phyloP scores from a whole-genome alignment of 1,140 invertebrate genomes.

The Heliconius hewitsoni region DNA sequence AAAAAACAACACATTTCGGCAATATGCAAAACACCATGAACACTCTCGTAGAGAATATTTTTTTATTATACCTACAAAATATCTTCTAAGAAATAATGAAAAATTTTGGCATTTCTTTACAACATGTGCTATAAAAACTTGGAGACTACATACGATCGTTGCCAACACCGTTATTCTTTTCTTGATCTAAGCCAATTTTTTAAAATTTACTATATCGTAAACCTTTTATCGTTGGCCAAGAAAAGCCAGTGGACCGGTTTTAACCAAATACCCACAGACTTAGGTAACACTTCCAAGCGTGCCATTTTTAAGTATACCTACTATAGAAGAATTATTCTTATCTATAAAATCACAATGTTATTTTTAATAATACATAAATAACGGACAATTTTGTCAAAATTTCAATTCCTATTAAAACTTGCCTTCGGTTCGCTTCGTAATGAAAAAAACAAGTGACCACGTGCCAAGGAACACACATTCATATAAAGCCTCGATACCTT shows the following conservation, averaged over 20 bases:
- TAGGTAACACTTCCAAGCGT: not conserved
- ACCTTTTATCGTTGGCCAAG: not conserved
- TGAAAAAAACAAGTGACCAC: constrained; percentile 53
- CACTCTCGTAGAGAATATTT: not conserved
- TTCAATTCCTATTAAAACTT: constrained; percentile 29
- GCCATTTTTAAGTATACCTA: not conserved
- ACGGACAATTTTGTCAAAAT: constrained; percentile 35
- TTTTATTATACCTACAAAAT: not conserved
- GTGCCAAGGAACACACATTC: constrained; percentile 52
- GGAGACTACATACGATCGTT: not conserved
- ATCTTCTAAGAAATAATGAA: not conserved
- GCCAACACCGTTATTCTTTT: constrained; percentile 2
- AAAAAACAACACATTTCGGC: not conserved
- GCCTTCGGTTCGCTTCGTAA: constrained; percentile 30
- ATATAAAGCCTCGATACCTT: constrained; percentile 41
- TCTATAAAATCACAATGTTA: not conserved
- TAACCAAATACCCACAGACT: not conserved
- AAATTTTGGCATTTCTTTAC: not conserved
- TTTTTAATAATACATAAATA: constrained; percentile 13
- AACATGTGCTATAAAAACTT: not conserved
- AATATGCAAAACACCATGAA: not conserved
- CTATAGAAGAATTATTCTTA: not conserved
- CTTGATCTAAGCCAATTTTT: constrained; percentile 6
- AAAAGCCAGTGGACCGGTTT: not conserved
- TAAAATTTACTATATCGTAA: not conserved